Conservation (phyloP, 2,797 vertebrate genomes). For the Masticophis lateralis region DNA sequence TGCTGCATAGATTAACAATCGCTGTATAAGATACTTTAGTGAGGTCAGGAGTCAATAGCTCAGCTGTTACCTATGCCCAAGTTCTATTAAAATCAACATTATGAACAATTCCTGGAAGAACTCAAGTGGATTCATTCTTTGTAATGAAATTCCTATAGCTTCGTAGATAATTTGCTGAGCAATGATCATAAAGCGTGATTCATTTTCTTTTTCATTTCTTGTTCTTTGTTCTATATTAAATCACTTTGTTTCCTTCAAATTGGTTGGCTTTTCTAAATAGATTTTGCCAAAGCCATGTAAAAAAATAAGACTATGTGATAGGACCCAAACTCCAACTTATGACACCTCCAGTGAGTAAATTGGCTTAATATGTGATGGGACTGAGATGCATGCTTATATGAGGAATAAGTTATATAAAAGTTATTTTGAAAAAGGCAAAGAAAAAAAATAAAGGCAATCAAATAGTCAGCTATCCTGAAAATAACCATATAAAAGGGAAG, state of each 20-base stretch:
- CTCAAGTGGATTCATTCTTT: background rate
- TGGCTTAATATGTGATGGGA: background rate
- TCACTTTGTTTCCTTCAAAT: background rate
- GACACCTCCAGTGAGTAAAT: background rate
- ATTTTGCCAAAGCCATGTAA: conserved; percentile 6
- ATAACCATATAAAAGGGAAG: conserved; percentile 15
- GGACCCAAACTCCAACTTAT: conserved; percentile 18
- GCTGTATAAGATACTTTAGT: no score
- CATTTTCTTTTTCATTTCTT: background rate
- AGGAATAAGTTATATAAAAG: background rate
- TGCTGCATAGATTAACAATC: background rate
- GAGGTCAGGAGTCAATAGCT: background rate
- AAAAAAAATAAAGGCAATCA: conserved; percentile 24
- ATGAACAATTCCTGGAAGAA: background rate
- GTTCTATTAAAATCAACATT: background rate
- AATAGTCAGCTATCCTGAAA: conserved; percentile 37
- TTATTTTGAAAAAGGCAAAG: background rate
- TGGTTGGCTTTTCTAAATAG: conserved; percentile 2
- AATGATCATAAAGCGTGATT: background rate
- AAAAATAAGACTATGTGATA: background rate
- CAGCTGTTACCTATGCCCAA: background rate
- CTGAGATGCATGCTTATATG: background rate
- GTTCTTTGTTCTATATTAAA: conserved; percentile 5
- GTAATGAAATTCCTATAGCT: background rate
- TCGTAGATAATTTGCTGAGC: background rate